Evolutionary conservation across 2,797 vertebrate genomes (phyloP), one percentile per base, ranked within the genome.

Genomic region (Gobio occitaniae): DNA sequence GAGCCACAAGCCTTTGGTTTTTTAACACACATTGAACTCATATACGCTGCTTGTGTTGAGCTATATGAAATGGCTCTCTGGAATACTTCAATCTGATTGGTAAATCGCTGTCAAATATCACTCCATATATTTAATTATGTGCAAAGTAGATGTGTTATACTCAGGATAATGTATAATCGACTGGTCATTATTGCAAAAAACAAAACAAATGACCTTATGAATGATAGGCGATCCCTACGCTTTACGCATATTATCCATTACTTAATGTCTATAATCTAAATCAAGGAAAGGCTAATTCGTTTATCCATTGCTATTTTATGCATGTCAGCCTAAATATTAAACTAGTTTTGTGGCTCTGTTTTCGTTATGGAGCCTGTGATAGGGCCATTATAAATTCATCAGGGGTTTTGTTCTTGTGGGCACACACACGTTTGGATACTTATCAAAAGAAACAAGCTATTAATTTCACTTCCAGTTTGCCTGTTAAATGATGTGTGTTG

Each of bases 21-120:
- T 25, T 82, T 54, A 36, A 56, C 84, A 88, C 89, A 63, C 69
- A 47, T 86, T 83, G 63, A 80, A 76, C 75, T 87, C 25, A 50
- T 88, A 36, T 17, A 61, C 36, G 56, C 38, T 52, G 70, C 70
- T 65, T 38, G 19, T 52, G 47, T 47, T 75, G 2, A 65, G 41
- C 59, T 19, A 17, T 12, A 38, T 65, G 0, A 74, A 65, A 38
- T 7, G 52, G 11, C 21, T 59, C 3, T 63, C 32, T 52, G 16
- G 9, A 19, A 3, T 5, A 17, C 71, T 17, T 50, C 10, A 50
- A 50, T 74, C 71, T 74, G 25, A 50, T 74, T 19, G 25, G 47
- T 11, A 47, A 72, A 2, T 29, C 3, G 16, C 4, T 25, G 44
- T 29, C 7, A 47, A 50, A 17, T 29, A 29, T 32, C 48, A 52